Conservation (phyloP, 2,888 invertebrate genomes). For the Sthenelais limicola region DNA sequence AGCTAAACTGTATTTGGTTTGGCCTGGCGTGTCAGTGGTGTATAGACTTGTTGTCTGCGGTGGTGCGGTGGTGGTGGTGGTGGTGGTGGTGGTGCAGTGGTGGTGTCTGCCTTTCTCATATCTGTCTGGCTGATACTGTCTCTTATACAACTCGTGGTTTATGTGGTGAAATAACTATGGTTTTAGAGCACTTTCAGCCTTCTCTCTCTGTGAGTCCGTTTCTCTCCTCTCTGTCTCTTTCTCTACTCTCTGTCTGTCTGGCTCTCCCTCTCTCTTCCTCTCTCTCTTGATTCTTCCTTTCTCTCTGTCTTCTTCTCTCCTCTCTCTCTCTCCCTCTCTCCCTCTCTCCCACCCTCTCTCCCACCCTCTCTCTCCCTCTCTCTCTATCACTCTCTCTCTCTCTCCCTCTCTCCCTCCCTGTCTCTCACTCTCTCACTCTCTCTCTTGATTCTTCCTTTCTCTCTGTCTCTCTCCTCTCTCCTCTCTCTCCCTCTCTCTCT, state of each 20-base stretch:
- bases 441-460: not conserved
- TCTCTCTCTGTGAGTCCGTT: no score
- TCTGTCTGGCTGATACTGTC: no score
- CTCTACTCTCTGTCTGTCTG: not conserved
- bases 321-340: not conserved
- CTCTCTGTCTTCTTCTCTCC: not conserved
- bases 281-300: not conserved
- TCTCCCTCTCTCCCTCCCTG: not conserved
- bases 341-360: not conserved
- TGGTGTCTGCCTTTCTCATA: no score
- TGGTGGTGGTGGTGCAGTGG: no score
- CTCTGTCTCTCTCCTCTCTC: not conserved
- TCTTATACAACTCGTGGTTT: no score
- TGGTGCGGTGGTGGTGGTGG: no score
- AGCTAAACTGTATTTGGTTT: no score
- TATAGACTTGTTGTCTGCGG: no score
- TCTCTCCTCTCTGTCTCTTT: not conserved
- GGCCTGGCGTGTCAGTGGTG: no score
- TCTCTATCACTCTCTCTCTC: not conserved
- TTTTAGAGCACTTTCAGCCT: no score
- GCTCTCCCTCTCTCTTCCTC: constrained; percentile 1
- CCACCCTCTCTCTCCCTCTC: not conserved
- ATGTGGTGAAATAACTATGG: no score
- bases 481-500: not conserved
- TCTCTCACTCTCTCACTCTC: not conserved